Evolutionary conservation across 1,140 invertebrate species (phyloP).

Genomic region (Macrocentrus cingulum): DNA sequence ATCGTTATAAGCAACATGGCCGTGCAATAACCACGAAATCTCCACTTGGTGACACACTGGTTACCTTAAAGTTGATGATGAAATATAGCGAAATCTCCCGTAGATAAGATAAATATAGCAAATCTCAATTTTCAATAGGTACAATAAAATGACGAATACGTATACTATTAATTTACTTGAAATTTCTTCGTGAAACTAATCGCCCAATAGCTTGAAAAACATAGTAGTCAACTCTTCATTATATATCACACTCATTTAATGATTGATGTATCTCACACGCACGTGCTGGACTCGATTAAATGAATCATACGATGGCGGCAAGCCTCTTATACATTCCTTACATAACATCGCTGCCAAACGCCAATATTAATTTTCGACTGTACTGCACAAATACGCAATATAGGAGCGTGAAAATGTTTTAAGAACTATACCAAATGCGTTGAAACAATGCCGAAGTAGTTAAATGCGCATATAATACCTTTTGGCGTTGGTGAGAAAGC

Average conservation of each 20-base stretch:
- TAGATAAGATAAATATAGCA: no score
- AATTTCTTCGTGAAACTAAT: no score
- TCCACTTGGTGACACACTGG: no score
- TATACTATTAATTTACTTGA: no score
- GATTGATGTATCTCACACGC: conserved; percentile 4
- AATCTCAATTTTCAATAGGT: no score
- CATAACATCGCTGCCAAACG: neutral
- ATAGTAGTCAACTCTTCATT: no score
- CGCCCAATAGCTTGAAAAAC: no score
- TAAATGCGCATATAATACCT: neutral
- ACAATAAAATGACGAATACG: no score
- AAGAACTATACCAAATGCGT: neutral
- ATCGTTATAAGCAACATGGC: neutral
- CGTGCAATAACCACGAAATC: no score
- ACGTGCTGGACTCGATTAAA: conserved; percentile 4
- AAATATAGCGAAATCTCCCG: no score
- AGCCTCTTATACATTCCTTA: neutral
- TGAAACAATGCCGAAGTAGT: neutral
- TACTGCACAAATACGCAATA: neutral
- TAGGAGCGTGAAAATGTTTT: no score
- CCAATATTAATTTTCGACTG: neutral
- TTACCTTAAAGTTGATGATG: no score
- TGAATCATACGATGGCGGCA: conserved; percentile 12
- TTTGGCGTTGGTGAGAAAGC: neutral
- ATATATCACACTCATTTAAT: neutral